Conservation (phyloP, 1,140 invertebrate genomes). For the Papilio dardanus region DNA sequence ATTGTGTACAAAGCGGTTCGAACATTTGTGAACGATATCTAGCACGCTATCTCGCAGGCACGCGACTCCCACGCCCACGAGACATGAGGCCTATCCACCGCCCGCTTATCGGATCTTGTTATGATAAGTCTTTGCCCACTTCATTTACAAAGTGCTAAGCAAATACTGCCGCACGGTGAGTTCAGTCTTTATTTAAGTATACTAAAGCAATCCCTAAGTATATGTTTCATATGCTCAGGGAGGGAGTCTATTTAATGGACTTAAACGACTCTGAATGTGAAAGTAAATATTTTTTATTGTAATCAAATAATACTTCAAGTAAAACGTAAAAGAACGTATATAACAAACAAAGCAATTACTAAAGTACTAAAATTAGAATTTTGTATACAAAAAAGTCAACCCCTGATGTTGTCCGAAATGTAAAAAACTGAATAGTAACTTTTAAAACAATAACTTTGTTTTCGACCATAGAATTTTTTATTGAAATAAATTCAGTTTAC, state of each 20-base stretch:
- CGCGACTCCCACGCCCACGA: conserved; percentile 25
- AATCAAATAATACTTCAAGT: not conserved
- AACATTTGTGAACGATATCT: conserved; percentile 19
- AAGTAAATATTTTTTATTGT: not conserved
- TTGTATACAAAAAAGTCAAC: not conserved
- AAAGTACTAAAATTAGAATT: not conserved
- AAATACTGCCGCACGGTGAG: not conserved
- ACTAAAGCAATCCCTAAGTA: not conserved
- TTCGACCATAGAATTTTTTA: not conserved
- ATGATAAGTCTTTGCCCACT: not conserved
- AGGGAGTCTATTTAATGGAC: not conserved
- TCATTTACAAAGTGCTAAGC: not conserved
- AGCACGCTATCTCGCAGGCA: conserved; percentile 24
- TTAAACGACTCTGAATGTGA: not conserved
- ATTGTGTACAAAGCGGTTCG: conserved; percentile 11
- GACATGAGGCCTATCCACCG: conserved; percentile 6
- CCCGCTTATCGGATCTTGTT: conserved; percentile 8
- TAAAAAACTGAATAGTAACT: not conserved
- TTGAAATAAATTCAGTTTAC: conserved; percentile 17
- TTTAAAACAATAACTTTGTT: not conserved
- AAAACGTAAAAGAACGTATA: not conserved
- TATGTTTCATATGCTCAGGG: not conserved
- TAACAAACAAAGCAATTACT: not conserved
- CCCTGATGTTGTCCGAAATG: not conserved
- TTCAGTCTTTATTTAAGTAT: not conserved